Percentiles rank a stretch among this genome's conserved stretches.
Evolutionary conservation across 92 coral and sea anemone species (phyloP).

Genomic region (Palythoa heliodiscus): DNA sequence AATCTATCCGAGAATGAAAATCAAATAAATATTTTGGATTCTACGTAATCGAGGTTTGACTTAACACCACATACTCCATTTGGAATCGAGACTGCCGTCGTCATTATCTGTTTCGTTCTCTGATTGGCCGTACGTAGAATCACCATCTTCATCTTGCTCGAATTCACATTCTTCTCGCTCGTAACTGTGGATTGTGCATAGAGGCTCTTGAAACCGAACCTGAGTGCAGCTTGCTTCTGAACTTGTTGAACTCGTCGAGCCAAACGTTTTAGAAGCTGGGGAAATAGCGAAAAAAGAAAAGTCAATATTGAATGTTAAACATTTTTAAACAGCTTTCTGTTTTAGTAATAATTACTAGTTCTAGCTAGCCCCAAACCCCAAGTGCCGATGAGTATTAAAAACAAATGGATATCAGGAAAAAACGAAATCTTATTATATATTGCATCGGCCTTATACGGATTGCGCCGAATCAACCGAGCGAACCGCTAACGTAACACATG

Average conservation of each 20-base stretch:
- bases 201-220: constrained; percentile 91
- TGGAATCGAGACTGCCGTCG: constrained; percentile 48
- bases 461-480: too few species aligned
- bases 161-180: constrained; percentile 76
- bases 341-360: too few species aligned
- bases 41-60: background rate
- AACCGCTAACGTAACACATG: too few species aligned
- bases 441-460: too few species aligned
- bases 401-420: too few species aligned
- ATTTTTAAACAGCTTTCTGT: background rate
- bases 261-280: constrained; percentile 12
- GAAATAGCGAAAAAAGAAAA: background rate
- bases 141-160: constrained; percentile 41
- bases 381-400: too few species aligned
- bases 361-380: too few species aligned
- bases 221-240: constrained; percentile 77
- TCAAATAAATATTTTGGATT: too few species aligned
- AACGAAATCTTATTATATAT: too few species aligned
- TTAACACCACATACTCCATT: constrained; percentile 84
- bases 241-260: constrained; percentile 70
- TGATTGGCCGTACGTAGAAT: constrained; percentile 18
- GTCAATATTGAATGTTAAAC: background rate
- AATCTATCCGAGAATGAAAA: too few species aligned
- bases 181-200: constrained; percentile 87
- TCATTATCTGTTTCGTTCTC: constrained; percentile 41